Conservation (phyloP, 2,113 vertebrate genomes). For the Cygnus buccinator region DNA sequence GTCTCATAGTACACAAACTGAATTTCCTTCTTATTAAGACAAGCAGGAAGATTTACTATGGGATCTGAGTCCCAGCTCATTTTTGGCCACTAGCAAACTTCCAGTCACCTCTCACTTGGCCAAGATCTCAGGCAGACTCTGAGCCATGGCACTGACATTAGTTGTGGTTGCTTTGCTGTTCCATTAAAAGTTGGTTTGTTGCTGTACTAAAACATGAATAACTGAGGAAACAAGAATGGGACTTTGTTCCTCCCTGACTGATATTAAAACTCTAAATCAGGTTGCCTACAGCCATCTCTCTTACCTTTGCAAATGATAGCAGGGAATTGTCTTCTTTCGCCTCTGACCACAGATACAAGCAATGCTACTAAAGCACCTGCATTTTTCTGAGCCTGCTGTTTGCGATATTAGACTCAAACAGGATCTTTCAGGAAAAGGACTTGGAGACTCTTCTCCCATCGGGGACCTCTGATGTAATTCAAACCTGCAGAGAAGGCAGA, state of each 20-base stretch:
- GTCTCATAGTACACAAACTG: neutral
- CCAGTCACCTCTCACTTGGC: neutral
- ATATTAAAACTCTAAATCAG: constrained; percentile 50
- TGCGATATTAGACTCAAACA: neutral
- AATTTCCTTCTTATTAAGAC: neutral
- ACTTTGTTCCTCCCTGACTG: rapidly evolving
- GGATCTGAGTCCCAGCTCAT: neutral
- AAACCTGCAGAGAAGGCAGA: neutral
- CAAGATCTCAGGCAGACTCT: neutral
- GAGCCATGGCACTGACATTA: neutral
- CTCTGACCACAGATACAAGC: neutral
- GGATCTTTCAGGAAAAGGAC: neutral
- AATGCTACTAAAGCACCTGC: neutral
- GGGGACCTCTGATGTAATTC: neutral
- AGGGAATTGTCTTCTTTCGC: neutral
- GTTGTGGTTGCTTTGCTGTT: neutral
- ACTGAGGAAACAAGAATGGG: neutral
- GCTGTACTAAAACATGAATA: neutral
- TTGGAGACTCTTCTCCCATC: neutral
- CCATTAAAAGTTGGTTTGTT: constrained; percentile 15
- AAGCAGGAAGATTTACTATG: neutral
- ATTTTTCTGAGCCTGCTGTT: neutral
- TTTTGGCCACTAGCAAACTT: neutral
- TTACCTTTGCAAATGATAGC: neutral
- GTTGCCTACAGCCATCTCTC: neutral